Evolutionary conservation across 2,113 vertebrate genomes (phyloP), one percentile per base, ranked within the genome.

Genomic region (Chinchilla lanigera): DNA sequence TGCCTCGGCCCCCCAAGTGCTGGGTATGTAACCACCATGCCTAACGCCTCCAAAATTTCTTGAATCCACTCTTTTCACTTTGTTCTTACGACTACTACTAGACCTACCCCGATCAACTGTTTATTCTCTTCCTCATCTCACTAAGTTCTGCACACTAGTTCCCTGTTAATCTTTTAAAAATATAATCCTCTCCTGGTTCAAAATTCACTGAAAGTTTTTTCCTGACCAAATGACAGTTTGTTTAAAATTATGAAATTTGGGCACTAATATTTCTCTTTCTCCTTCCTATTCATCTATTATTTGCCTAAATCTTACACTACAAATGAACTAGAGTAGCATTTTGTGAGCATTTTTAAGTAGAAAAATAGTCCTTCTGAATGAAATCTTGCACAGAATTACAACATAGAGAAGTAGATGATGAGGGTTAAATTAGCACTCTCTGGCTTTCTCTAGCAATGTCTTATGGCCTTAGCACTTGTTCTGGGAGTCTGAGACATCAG

Each of bases 261-360:
- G 47, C 52, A 80, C 24, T 75, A 67, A 30, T 5, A 52, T 44
- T 47, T 63, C 30, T 94, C 35, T 71, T n/a, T 86, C 22, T 84
- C 35, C 30, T 86, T 24, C 77, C 54, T 58, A 38, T 5, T 86
- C 38, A 81, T 56, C 20, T n/a, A 28, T 30, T 93, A 73, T 19
- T 65, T 90, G 75, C 58, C 52, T 82, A 87, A 87, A 95, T 81
- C 78, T 41, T 69, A n/a, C 0, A 89, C 47, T 71, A 69, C 22
- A 89, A 77, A 91, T 78, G 93, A 86, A 56, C 17, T 58, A 88
- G 7, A 56, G 63, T 1, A 77, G 41, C 90, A 65, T 80, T 90
- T 90, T 50, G 47, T 20, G 60, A 85, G 87, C 33, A 94, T 50
- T 77, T 71, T 63, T 56, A 93, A 95, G 60, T 47, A 87, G 41